These are phyloP conservation scores for Leguminivora glycinivorella DNA, from an alignment of 1,140 invertebrate genomes.

Conservation along the genomic window DNA sequence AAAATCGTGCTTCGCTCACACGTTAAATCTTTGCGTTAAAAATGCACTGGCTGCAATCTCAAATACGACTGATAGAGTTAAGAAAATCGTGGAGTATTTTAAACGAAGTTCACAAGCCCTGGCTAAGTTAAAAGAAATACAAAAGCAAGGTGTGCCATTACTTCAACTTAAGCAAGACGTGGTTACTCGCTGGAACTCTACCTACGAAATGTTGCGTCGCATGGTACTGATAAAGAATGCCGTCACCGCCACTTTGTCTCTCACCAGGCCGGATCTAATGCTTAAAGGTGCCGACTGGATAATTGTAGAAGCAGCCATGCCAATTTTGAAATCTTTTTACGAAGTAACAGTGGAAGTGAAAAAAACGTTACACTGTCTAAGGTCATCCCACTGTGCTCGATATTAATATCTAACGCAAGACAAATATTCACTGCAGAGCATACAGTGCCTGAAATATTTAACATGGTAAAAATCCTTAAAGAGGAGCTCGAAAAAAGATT, in stretches of 20 bases:
- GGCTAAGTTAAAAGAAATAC: conserved; percentile 29
- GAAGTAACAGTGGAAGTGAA: conserved; percentile 15
- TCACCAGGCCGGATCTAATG: background rate
- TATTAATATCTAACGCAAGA: background rate
- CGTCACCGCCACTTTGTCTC: conserved; percentile 31
- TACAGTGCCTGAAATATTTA: background rate
- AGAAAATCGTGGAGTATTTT: conserved; percentile 31
- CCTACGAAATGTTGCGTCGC: conserved; percentile 42
- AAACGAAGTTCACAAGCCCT: conserved; percentile 26
- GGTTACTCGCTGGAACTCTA: conserved; percentile 43
- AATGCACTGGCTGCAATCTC: conserved; percentile 20
- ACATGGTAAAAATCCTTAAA: background rate
- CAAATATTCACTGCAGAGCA: background rate
- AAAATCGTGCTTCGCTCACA: conserved; percentile 32
- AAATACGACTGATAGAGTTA: conserved; percentile 15
- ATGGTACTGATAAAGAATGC: conserved; percentile 33
- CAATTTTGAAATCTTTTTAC: conserved; percentile 6
- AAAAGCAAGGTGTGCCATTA: conserved; percentile 29
- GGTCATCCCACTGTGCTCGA: conserved; percentile 13
- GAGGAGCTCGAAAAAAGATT: conserved; percentile 6
- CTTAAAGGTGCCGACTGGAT: background rate
- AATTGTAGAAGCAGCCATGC: background rate
- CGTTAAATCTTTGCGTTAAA: conserved; percentile 29
- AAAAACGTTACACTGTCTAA: conserved; percentile 14
- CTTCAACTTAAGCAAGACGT: conserved; percentile 45